Evolutionary conservation across 2,888 invertebrate genomes (phyloP), one percentile per base, ranked within the genome.

Genomic region (Oscheius sp.): DNA sequence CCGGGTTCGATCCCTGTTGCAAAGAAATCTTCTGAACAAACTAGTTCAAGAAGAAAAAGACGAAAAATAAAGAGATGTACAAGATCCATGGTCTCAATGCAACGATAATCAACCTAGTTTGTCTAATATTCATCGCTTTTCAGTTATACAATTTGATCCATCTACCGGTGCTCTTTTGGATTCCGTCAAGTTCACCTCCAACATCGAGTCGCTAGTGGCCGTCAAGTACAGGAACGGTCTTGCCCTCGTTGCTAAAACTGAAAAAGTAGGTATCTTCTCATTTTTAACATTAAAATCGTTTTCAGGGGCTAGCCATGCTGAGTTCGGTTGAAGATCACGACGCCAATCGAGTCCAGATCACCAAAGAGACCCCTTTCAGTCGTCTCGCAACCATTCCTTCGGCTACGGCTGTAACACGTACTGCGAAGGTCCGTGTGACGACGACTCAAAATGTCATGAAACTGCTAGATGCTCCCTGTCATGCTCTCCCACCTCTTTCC

Each of bases 401-500:
- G 7, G 42, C 58, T 29, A 29, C 21, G 0, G 21, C 47, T 47
- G 50, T 48, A 48, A 29, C 47, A 1, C n/a, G 21, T 21, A 10
- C 32, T 21, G 13, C n/a, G 13, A 11, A 42, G 5, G 13, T 47
- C 3, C 60, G 33, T 48, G 50, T 55, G 13, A 13, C 50, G 29
- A 50, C 29, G 2, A 65, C 60, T 13, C 55, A 37, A 21, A 66
- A 74, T 21, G 55, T 62, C 10, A n/a, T 74, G 33, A 76, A 82
- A 55, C 71, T 86, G 10, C 76, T 86, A 58, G 81, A 79, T 29
- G 86, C 82, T 29, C 80, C 86, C 11, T 81, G 83, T 29, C 77
- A 84, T 60, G 70, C 82, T 5, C 76, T 86, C n/a, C 82, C 85
- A 13, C 85, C 85, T 21, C 76, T 86, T 42, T 77, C 84, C 5